These are phyloP conservation scores for Tenthredo amoena DNA, from an alignment of 2,888 invertebrate species.

Conservation along the genomic window DNA sequence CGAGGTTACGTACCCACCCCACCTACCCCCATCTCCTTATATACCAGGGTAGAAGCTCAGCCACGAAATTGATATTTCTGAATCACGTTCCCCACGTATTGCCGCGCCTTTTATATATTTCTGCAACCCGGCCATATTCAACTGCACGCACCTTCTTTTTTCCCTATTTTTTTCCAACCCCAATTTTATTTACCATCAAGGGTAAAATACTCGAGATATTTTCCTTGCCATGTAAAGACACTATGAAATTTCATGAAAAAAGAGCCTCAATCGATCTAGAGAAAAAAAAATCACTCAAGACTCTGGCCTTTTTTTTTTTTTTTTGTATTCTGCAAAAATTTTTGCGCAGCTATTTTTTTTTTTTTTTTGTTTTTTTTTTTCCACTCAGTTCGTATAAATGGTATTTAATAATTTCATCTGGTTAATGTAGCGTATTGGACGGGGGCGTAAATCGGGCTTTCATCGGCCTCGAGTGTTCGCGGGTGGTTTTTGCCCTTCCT, in stretches of 20 bases:
- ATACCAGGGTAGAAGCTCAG: slow-evolving; percentile 4
- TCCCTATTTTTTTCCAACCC: background rate
- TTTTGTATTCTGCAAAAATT: background rate
- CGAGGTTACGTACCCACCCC: background rate
- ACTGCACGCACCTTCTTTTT: background rate
- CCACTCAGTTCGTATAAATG: background rate
- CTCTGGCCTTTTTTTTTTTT: background rate
- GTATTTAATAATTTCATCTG: slow-evolving; percentile 37
- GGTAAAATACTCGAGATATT: background rate
- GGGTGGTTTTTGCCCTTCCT: background rate
- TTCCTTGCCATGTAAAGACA: background rate
- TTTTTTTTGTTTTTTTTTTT: background rate
- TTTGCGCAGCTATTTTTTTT: background rate
- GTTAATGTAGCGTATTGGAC: slow-evolving; percentile 43
- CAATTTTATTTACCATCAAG: background rate
- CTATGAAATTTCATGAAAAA: background rate
- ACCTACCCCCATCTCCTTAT: background rate
- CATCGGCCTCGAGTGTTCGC: background rate
- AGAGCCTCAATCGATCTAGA: background rate
- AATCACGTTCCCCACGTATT: slow-evolving; percentile 37
- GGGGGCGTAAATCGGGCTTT: background rate
- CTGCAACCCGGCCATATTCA: background rate
- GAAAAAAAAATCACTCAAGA: background rate
- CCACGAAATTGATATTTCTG: slow-evolving; percentile 44
- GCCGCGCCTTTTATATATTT: background rate